A percentile compares a stretch with the other conserved stretches of the same genome.
These are phyloP conservation scores for Scaptomyza montana DNA, from an alignment of 1,140 invertebrate genomes.

Conservation along the genomic window DNA sequence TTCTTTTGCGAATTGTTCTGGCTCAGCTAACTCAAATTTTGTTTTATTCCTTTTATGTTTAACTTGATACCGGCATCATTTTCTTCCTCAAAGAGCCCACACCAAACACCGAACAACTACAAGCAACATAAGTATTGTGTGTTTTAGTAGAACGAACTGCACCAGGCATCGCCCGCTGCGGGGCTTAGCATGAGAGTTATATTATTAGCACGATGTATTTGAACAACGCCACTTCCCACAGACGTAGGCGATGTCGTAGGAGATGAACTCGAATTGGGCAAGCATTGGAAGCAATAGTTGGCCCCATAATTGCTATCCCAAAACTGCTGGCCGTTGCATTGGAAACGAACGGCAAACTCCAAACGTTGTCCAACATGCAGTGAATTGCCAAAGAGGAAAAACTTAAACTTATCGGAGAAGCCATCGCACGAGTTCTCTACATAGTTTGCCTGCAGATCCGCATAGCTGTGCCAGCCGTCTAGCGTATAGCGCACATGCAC, in stretches of 20 bases:
- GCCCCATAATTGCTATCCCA: slow-evolving; percentile 95
- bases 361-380: slow-evolving; percentile 89
- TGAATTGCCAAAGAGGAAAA: slow-evolving; percentile 89
- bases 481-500: slow-evolving; percentile 94
- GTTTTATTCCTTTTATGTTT: not conserved
- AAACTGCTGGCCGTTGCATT: slow-evolving; percentile 91
- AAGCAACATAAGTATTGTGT: not conserved
- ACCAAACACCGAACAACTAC: slow-evolving; percentile 1
- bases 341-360: slow-evolving; percentile 93
- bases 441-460: slow-evolving; percentile 92
- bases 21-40: slow-evolving; percentile 34
- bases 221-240: slow-evolving; percentile 66
- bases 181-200: slow-evolving; percentile 75
- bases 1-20: slow-evolving; percentile 63
- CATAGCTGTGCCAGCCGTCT: slow-evolving; percentile 93
- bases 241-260: slow-evolving; percentile 67
- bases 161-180: slow-evolving; percentile 78
- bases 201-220: slow-evolving; percentile 49
- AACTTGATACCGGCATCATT: slow-evolving; percentile 27
- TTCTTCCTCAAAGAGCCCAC: slow-evolving; percentile 40
- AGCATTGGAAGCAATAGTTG: slow-evolving; percentile 94
- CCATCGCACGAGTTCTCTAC: slow-evolving; percentile 95
- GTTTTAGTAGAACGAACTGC: slow-evolving; percentile 78
- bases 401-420: slow-evolving; percentile 95
- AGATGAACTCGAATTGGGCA: slow-evolving; percentile 84